Evolutionary conservation across 1,140 invertebrate species (phyloP), one percentile per base, ranked within the genome.

Genomic region (Calephelis nemesis): DNA sequence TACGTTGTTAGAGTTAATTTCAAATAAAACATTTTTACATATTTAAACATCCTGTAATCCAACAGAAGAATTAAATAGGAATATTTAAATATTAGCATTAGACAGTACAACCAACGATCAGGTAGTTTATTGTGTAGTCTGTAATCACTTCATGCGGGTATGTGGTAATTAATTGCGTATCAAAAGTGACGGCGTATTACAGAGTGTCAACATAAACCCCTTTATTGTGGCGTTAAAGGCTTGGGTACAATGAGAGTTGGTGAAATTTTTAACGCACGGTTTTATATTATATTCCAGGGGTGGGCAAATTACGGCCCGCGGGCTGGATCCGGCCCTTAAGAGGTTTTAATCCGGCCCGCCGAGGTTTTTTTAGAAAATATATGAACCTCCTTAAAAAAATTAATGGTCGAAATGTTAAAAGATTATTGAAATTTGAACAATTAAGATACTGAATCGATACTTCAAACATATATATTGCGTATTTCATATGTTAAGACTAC

Each of bases 141-240:
- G 39, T 62, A 67, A 70, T 73, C 63, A 69, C 72, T 63, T 75
- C 70, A 82, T 81, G 78, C 76, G 76, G 78, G 74, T 65, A 50
- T 73, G 73, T 75, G 62, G 71, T 77, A 73, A 82, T 77, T 81
- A 79, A 74, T 77, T 81, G 73, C 75, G 78, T 80, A 78, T 75
- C 65, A 82, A 63, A 68, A 65, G 68, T 74, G 69, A 58, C 63
- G 60, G 48, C 63, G 70, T 72, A 72, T 72, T 74, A 74, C 73
- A 73, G 67, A 73, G 67, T 77, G 73, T 74, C 74, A 74, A 74
- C 69, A 71, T 74, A 54, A 68, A 71, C 67, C 71, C 74, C 74
- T 76, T 76, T 75, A 72, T 67, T 74, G 74, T 54, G 75, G 75
- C 40, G 39, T 52, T 72, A 68, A 50, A 4, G 68, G 49, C 65